A percentile compares a stretch with the other conserved stretches of the same genome.
phyloP scores from a whole-genome alignment of 1,140 invertebrate genomes.

The Antheraea mylitta region DNA sequence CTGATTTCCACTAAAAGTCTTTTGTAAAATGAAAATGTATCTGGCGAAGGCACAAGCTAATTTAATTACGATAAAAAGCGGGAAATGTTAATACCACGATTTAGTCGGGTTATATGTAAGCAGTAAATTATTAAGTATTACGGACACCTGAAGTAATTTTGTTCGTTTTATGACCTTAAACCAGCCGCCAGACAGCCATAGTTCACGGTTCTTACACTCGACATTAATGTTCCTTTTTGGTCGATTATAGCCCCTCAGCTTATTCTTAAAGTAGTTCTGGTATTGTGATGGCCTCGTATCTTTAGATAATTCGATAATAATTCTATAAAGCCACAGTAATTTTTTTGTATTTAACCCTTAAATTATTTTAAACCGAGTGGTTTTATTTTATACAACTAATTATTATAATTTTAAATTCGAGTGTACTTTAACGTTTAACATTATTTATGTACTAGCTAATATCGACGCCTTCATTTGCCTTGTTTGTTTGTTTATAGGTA shows the following conservation, averaged over 20 bases:
- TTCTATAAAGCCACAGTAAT: background rate
- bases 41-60: no score
- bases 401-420: background rate
- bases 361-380: background rate
- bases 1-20: no score
- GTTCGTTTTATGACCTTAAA: slow-evolving; percentile 4
- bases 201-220: slow-evolving; percentile 2
- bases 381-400: background rate
- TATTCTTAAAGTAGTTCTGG: background rate
- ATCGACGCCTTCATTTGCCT: no score
- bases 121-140: background rate
- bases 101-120: background rate
- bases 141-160: background rate
- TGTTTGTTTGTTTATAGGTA: no score
- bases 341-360: background rate
- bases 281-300: background rate
- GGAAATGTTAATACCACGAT: background rate
- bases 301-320: background rate
- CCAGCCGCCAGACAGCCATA: slow-evolving; percentile 1
- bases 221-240: slow-evolving; percentile 11
- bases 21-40: no score
- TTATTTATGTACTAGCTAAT: no score
- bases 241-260: background rate
- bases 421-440: background rate
- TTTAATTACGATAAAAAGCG: background rate